Percentiles rank a stretch among this genome's conserved stretches.
Conservation (phyloP, 1,140 invertebrate genomes). For the Leptinotarsa defecta region DNA sequence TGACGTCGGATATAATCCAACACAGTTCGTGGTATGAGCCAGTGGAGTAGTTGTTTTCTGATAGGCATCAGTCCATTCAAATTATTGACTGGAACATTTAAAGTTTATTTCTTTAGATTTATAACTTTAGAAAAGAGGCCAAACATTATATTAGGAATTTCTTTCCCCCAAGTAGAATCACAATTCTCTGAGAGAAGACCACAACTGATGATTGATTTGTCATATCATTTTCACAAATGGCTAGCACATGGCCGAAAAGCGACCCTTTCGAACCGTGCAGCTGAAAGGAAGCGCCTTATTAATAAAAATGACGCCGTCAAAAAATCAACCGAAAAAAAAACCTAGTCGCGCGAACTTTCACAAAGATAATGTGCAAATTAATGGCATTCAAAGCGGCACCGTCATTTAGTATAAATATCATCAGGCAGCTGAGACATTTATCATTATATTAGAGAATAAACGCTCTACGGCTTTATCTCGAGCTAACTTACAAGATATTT, state of each 20-base stretch:
- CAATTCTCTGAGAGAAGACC: neutral
- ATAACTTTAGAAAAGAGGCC: too few relatives aligned
- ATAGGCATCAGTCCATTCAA: too few relatives aligned
- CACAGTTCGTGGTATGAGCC: too few relatives aligned
- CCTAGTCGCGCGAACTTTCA: neutral
- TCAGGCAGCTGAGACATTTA: slow-evolving; percentile 37
- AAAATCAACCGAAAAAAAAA: slow-evolving; percentile 8
- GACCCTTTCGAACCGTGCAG: neutral
- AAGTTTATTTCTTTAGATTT: too few relatives aligned
- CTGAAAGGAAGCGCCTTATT: neutral
- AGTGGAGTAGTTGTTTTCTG: too few relatives aligned
- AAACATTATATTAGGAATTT: too few relatives aligned
- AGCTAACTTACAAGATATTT: slow-evolving; percentile 44
- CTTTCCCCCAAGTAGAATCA: too few relatives aligned
- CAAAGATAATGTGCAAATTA: slow-evolving; percentile 29
- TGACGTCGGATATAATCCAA: too few relatives aligned
- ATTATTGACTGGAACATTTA: too few relatives aligned
- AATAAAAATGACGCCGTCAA: slow-evolving; percentile 15
- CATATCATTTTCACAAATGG: neutral
- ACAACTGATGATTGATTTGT: neutral
- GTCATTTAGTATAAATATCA: slow-evolving; percentile 40
- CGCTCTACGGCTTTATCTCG: slow-evolving; percentile 34
- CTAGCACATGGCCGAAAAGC: neutral
- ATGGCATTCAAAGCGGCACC: slow-evolving; percentile 29
- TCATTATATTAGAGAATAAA: slow-evolving; percentile 38